A percentile compares a stretch with the other conserved stretches of the same genome.
Conservation (phyloP, 2,113 vertebrate species). For the Chaetura pelagica region DNA sequence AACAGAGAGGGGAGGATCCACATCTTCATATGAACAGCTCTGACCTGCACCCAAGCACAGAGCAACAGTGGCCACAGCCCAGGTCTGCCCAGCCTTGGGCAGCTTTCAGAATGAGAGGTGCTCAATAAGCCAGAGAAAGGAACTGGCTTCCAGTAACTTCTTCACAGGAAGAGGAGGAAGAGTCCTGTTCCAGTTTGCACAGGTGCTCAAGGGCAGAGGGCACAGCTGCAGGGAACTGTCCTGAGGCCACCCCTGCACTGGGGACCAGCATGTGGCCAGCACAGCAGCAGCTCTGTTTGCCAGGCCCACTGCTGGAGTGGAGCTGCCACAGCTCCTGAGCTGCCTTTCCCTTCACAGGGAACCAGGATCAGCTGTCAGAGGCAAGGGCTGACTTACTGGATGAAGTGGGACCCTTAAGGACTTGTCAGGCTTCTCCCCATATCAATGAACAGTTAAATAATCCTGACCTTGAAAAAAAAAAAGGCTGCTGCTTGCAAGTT, state of each 20-base stretch:
- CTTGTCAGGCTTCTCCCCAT: background rate
- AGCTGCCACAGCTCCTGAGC: background rate
- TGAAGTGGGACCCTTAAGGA: background rate
- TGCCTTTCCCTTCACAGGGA: background rate
- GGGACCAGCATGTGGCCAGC: background rate
- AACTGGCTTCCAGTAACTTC: background rate
- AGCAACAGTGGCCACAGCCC: background rate
- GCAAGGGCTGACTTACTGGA: background rate
- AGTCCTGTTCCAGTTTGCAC: background rate
- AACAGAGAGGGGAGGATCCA: background rate
- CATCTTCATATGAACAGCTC: background rate
- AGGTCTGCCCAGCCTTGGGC: background rate
- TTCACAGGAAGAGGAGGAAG: accelerated
- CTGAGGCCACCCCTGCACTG: accelerated
- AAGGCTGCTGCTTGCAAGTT: background rate
- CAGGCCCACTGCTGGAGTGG: background rate
- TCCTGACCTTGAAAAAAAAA: background rate
- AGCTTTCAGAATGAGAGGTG: accelerated
- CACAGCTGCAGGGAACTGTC: background rate
- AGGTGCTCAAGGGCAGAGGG: accelerated
- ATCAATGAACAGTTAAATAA: background rate
- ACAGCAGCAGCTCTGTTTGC: background rate
- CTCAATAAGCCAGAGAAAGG: background rate
- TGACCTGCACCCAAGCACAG: background rate
- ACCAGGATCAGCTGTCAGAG: background rate